These are phyloP conservation scores for Ormyrus thymus DNA, from an alignment of 2,888 invertebrate genomes.

Conservation along the genomic window DNA sequence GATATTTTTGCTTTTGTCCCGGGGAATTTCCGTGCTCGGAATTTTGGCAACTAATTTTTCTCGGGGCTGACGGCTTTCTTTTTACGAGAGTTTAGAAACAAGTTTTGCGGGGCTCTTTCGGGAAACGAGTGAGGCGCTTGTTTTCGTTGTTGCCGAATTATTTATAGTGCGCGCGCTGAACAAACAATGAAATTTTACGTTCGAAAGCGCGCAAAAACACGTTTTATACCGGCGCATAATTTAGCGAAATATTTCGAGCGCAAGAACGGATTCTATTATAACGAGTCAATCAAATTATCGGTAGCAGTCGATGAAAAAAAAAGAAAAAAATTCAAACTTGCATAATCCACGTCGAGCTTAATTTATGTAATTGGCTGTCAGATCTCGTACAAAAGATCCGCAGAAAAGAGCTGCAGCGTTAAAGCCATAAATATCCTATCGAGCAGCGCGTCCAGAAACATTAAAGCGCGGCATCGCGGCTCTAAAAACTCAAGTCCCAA, in stretches of 20 bases:
- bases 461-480: conserved; percentile 1
- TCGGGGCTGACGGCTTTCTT: no score
- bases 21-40: not conserved
- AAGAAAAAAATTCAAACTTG: not conserved
- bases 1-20: conserved; percentile 30
- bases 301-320: not conserved
- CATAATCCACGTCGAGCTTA: conserved; percentile 12
- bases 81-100: no score
- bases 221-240: no score
- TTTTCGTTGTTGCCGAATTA: no score
- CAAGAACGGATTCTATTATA: not conserved
- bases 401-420: conserved; percentile 14
- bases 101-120: no score
- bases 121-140: no score
- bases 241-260: not conserved
- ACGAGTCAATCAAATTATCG: conserved; percentile 25
- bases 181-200: not conserved
- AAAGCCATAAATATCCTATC: conserved; percentile 34
- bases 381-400: not conserved
- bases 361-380: conserved; percentile 31
- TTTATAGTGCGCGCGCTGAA: no score
- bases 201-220: no score
- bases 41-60: not conserved
- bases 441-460: not conserved
- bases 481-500: conserved; percentile 40